Evolutionary conservation across 2,888 invertebrate genomes (phyloP), one percentile per base, ranked within the genome.

Genomic region (Micoletzkya japonica): DNA sequence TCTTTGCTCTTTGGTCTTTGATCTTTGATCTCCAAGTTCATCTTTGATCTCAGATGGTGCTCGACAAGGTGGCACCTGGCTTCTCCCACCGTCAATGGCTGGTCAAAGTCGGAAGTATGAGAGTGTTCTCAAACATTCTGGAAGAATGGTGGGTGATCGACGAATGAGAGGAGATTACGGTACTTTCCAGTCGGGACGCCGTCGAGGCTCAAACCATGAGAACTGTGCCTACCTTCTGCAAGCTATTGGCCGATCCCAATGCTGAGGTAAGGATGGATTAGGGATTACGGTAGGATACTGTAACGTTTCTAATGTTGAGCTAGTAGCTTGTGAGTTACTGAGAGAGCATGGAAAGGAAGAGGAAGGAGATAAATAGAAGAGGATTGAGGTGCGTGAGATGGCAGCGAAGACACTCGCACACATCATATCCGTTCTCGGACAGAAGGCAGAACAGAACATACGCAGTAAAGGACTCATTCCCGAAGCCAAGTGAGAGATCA

Each of bases 401-500:
- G 57, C 68, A 0, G 68, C 68, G 6, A 68, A 68, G 58, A 68
- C 68, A 0, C 30, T 68, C 14, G 57, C 68, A 17, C 24, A 30
- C 20, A 49, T 68, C n/a, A 50, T 68, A 17, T 39, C 57, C 2
- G 58, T 68, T 28, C 50, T 68, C 24, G 68, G 68, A 6, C 57
- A 39, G 34, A 24, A 6, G 17, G 58, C 68, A 6, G 57, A 68
- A 44, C n/a, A 39, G 26, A 52, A 37, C 36, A 50, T 56, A 24
- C 20, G 68, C 24, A 26, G 32, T 17, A 57, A 44, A 49, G 57
- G 58, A 24, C 32, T 68, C 20, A 58, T 68, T 3, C 68, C 68
- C n/a, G 68, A 68, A 32, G 57, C 68, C 1, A 68, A 58, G 68
- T 68, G 49, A 68, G 67, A 30, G 60, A 44, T 60, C 60, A 60